Base-by-base conservation (phyloP, 2,888 invertebrate genomes). In the Heliconius ethilla region DNA sequence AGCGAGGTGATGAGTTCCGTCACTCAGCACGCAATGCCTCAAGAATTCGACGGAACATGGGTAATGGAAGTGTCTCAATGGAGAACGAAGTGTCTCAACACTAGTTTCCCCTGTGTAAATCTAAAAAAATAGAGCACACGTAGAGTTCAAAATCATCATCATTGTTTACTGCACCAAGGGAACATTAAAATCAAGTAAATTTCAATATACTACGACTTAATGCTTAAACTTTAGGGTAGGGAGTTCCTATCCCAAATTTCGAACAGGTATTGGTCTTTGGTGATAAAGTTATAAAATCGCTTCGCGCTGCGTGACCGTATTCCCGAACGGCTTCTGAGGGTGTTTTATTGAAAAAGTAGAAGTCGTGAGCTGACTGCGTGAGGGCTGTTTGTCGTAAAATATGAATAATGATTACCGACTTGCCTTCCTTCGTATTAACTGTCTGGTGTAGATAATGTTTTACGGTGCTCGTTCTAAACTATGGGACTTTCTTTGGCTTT, bases 301-400 rank as follows among this genome's bases (percentile, higher is more conserved):
- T 92, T 88, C 87, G 82, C 85, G 83, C 87, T 91, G 90, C 94
- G 94, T 93, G 94, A 93, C 92, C 90, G 88, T 86, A 92, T 89
- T 94, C 83, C 88, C 85, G 89, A 92, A 88, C 87, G 86, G 85
- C 84, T 85, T 88, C 85, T 85, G 85, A 87, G 90, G 91, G 89
- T 90, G 91, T 92, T 94, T 94, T 93, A 93, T 93, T 94, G 93
- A 93, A 94, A 94, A 94, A 94, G 91, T 93, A 91, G 82, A 86
- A 88, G 86, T 88, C 93, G 93, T 93, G 94, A 92, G 88, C 87
- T 82, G 93, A 92, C 89, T 94, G 84, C 90, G 86, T 87, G 86
- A 90, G 86, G 85, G 85, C 86, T 86, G 84, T 86, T 86, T 85
- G 84, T 83, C 86, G 86, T 90, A 88, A 92, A 93, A 92, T 92